Evolutionary conservation across 2,113 vertebrate species (phyloP), one percentile per base, ranked within the genome.

Genomic region (Lamprologus lemairii): DNA sequence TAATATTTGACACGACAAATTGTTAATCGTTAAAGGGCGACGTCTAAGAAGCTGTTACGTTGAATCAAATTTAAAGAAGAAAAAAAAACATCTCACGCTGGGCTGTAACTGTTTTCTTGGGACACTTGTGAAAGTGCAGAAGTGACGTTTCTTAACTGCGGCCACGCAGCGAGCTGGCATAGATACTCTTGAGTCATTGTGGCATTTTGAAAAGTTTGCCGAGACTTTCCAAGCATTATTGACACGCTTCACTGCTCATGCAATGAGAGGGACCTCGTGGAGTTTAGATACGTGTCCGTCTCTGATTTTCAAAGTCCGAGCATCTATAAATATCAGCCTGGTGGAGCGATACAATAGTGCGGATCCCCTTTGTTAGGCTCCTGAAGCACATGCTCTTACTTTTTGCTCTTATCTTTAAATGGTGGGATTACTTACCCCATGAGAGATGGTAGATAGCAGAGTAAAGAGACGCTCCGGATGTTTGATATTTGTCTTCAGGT

Each of bases 371-470:
- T 91, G 91, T 92, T 89, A 16, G 54, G 60, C 19, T 42, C 2
- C 54, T 13, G 35, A 26, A 60, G 73, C 82, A 51, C 81, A 91
- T 57, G 80, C 37, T 65, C 28, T 86, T 45, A 47, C 68, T 28
- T 28, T 65, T 75, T 49, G 87, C 42, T n/a, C 12, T 31, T 54
- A 33, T 53, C 21, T 49, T 45, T 13, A 55, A 37, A 57, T 71
- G 37, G 12, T 91, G 55, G 19, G 23, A 31, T 21, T 14, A 94
- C 96, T 96, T 83, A 97, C 96, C 96, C 96, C 96, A 97, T 96
- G 95, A 96, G 96, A 92, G 85, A 89, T 80, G 4, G 58, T 60
- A 11, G 12, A 82, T 86, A 78, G 58, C 88, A 82, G 82, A 51
- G 81, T 65, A 65, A 90, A 89, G 88, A 65, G 40, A 71, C 80